Evolutionary conservation across 2,797 vertebrate genomes (phyloP), one percentile per base, ranked within the genome.

Genomic region (Carcharodon carcharias): DNA sequence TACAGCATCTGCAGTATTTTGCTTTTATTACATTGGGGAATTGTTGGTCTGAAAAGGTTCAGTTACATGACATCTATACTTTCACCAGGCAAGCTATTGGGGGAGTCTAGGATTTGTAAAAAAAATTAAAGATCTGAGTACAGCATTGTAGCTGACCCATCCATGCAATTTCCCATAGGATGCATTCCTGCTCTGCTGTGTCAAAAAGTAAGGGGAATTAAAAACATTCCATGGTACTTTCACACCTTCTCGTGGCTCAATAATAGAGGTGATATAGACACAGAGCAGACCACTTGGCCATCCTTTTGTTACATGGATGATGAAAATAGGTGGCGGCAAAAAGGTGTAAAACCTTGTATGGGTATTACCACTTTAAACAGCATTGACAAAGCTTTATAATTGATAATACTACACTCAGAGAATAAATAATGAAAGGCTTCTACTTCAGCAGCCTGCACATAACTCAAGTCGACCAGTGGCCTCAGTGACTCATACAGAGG

Each of bases 391-490:
- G 67, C 65, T 67, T 93, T 45, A 95, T 93, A 95, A 95, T 45
- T 50, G 93, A 50, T 35, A 50, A 50, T 65, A 73, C 11, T 8
- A 45, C 50, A 73, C 23, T 35, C 12, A 73, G 45, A 73, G 50
- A 65, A 95, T 26, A 31, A 31, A 35, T 31, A 73, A 56, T 69
- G 67, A 73, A 95, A 95, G 65, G 94, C 67, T 73, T 73, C 94
- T 95, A 73, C 67, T 95, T 31, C 23, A 95, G 73, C 54, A 35
- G 45, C 50, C 94, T 95, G 11, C 45, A 50, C 26, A 73, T 73
- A 94, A 94, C 63, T 94, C 40, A 67, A 94, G 63, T 94, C 63
- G 35, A 94, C 67, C 61, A 40, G 67, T 67, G 56, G 54, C n/a
- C 21, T n/a, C 14, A 93, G 1, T 93, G 91, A 67, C 61, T 67